A percentile compares a stretch with the other conserved stretches of the same genome.
Evolutionary conservation across 2,113 vertebrate genomes (phyloP).

Genomic region (Psittacula cyanocephala): DNA sequence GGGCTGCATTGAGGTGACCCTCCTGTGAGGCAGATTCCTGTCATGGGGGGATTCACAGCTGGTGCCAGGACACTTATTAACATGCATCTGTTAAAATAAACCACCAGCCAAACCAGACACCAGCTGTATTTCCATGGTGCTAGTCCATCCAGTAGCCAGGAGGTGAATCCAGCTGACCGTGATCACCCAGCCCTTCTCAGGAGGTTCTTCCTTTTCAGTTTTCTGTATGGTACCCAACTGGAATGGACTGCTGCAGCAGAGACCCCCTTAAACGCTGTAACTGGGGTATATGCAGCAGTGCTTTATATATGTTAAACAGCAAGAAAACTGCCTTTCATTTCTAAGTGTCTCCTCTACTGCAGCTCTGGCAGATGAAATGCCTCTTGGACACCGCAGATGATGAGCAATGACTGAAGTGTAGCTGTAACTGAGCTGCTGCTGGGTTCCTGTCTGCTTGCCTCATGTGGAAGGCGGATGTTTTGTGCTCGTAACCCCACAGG

Average conservation of each 20-base stretch:
- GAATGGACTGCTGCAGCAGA: background rate
- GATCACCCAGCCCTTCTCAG: background rate
- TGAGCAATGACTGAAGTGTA: background rate
- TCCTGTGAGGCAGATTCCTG: rapidly evolving
- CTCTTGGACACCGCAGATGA: background rate
- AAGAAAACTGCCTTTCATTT: background rate
- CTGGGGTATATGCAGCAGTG: background rate
- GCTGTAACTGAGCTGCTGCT: background rate
- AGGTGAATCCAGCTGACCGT: background rate
- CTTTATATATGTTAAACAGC: too few species aligned
- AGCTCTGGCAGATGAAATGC: background rate
- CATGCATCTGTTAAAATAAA: rapidly evolving
- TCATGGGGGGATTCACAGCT: rapidly evolving
- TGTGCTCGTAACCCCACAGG: background rate
- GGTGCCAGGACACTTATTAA: background rate
- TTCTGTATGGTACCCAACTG: background rate
- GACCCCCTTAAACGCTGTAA: background rate
- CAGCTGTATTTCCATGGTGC: background rate
- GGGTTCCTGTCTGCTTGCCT: background rate
- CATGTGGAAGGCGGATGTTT: rapidly evolving
- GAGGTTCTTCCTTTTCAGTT: background rate
- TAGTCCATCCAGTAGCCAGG: background rate
- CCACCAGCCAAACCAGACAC: background rate
- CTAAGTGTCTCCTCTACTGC: background rate
- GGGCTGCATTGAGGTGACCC: background rate